Evolutionary conservation across 2,113 vertebrate genomes (phyloP).

Genomic region (Sardina pilchardus): DNA sequence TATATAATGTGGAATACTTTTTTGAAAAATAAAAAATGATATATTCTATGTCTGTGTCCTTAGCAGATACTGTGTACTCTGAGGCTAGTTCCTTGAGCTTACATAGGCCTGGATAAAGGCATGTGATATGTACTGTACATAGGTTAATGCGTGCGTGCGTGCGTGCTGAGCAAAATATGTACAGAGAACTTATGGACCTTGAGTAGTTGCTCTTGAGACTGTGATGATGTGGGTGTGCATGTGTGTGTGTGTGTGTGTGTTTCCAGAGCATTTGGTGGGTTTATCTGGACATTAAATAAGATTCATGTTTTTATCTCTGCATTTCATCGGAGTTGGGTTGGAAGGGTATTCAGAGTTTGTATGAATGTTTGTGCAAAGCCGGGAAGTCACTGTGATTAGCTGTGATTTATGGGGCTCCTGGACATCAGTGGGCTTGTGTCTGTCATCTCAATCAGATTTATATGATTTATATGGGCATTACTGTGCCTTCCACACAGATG

Average conservation of each 20-base stretch:
- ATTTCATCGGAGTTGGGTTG: not conserved
- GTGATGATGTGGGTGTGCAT: too few species aligned
- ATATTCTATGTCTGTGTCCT: conserved; percentile 38
- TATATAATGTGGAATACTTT: conserved; percentile 64
- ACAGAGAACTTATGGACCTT: too few species aligned
- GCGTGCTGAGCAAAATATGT: not conserved
- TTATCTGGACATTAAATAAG: not conserved
- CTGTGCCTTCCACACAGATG: not conserved
- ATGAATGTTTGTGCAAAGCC: not conserved
- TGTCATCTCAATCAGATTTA: not conserved
- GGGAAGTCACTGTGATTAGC: not conserved
- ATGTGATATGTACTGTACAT: not conserved
- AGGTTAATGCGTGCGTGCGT: conserved; percentile 5
- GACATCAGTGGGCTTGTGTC: not conserved
- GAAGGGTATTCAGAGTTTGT: not conserved
- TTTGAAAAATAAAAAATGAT: conserved; percentile 45
- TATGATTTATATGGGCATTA: not conserved
- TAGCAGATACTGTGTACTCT: not conserved
- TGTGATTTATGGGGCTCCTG: not conserved
- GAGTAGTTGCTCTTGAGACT: too few species aligned
- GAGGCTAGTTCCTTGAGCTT: not conserved
- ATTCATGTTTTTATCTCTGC: not conserved
- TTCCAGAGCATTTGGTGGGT: not conserved
- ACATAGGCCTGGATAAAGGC: not conserved
- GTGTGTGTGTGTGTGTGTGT: not conserved